Evolutionary conservation across 2,888 invertebrate species (phyloP), one percentile per base, ranked within the genome.

Genomic region (Clepsis dumicolana): DNA sequence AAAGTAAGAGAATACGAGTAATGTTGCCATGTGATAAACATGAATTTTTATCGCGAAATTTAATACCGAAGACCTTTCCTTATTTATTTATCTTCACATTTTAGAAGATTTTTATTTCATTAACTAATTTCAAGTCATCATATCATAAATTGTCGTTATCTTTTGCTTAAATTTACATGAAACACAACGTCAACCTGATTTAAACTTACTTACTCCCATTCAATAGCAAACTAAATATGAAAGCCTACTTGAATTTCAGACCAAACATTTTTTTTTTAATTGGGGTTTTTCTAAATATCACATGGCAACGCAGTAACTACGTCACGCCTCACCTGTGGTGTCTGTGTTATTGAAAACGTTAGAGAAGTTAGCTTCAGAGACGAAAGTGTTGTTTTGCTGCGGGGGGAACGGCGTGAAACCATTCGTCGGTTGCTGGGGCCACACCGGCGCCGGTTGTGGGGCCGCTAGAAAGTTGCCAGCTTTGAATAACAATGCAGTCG

Each of bases 351-450:
- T 97, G 94, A 98, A 98, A 80, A 97, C 97, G 81, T 97, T 96
- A 83, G 96, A 96, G 94, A 98, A 98, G 94, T 96, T 96, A 92
- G 96, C 97, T 89, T 98, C 98, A 84, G 97, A 96, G 86, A 97
- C 97, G 94, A 97, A 97, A 80, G 94, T 80, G 88, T 86, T 88
- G 88, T 84, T 84, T 75, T 70, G 87, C 84, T 78, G 89, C 65
- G 81, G 75, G 70, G 86, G 81, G 79, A 82, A 83, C 77, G 82
- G 81, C 78, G 80, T 77, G 70, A 67, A 67, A 52, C 68, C 68
- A 53, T 68, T 68, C 63, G 68, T 76, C 73, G 75, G 80, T 74
- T 75, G 82, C 71, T 75, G 82, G 70, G 79, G 79, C 83, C 82
- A 85, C 75, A 73, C 72, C 71, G 77, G 79, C 75, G 77, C 75